Percentiles rank a stretch among this genome's conserved stretches.
These are phyloP conservation scores for Bemisia tabaci DNA, from an alignment of 1,140 invertebrate genomes.

Conservation along the genomic window DNA sequence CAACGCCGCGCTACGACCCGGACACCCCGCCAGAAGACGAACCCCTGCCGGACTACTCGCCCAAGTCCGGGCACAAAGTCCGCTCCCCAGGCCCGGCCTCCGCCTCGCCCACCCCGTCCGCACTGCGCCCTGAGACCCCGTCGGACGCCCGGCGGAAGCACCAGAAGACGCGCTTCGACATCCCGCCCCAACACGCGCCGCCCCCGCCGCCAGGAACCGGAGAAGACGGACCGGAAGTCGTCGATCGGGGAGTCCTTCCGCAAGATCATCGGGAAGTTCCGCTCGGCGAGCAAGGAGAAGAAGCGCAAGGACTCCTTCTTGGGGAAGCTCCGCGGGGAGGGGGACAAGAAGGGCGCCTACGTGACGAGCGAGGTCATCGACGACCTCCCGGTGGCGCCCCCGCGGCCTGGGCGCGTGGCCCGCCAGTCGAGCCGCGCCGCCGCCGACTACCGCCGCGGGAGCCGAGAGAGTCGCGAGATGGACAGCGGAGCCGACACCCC, in stretches of 20 bases:
- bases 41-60: slow-evolving; percentile 53
- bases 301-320: not conserved
- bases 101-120: slow-evolving; percentile 28
- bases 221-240: slow-evolving; percentile 31
- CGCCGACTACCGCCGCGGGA: not conserved
- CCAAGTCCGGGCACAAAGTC: slow-evolving; percentile 34
- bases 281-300: slow-evolving; percentile 51
- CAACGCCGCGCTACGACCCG: not conserved
- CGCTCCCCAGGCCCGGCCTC: slow-evolving; percentile 24
- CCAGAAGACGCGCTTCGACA: slow-evolving; percentile 49
- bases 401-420: not conserved
- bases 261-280: slow-evolving; percentile 59
- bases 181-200: no score
- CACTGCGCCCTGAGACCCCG: not conserved
- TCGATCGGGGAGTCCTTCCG: slow-evolving; percentile 46
- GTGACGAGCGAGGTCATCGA: slow-evolving; percentile 15
- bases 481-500: slow-evolving; percentile 15
- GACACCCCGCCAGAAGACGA: slow-evolving; percentile 32
- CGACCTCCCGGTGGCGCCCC: slow-evolving; percentile 19
- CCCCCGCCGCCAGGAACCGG: slow-evolving; percentile 26
- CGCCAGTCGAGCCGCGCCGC: not conserved
- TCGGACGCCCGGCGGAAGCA: slow-evolving; percentile 33
- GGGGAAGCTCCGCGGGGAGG: slow-evolving; percentile 24
- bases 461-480: slow-evolving; percentile 13
- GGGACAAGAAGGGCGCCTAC: slow-evolving; percentile 17